Conservation (phyloP, 37 sponge, comb jelly and placozoan species). For the Mnemiopsis leidyi region DNA sequence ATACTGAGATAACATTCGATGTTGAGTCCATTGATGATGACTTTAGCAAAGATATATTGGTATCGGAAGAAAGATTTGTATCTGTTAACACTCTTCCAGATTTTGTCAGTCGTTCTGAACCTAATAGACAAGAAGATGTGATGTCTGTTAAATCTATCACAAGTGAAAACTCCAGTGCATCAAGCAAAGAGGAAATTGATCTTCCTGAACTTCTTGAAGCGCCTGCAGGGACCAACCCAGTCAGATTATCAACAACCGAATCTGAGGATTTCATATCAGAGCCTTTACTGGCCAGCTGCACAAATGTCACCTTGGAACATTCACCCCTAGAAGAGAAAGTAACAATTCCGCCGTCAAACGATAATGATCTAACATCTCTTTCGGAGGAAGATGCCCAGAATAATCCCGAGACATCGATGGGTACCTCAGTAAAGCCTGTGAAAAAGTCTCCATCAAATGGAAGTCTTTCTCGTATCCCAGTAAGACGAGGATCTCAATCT, state of each 20-base stretch:
- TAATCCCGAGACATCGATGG: too few species aligned
- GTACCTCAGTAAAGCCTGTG: too few species aligned
- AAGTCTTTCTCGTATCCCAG: background rate
- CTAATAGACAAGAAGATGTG: background rate
- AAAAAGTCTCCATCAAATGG: conserved; percentile 13
- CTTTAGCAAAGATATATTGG: background rate
- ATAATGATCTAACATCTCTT: background rate
- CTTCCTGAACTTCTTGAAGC: background rate
- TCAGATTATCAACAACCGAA: too few species aligned
- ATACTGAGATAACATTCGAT: background rate
- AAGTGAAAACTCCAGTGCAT: background rate
- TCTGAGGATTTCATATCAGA: background rate
- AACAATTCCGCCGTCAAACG: background rate
- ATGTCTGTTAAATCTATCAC: background rate
- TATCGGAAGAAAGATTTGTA: background rate
- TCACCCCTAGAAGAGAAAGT: background rate
- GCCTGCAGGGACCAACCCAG: too few species aligned
- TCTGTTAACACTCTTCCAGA: background rate
- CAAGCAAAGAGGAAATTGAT: background rate
- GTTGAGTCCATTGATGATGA: background rate
- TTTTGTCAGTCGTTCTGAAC: background rate
- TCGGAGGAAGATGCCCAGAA: background rate
- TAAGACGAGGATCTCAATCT: background rate
- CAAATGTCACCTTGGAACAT: too few species aligned
- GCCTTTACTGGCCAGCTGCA: background rate